Conservation (phyloP, 1,140 invertebrate genomes). For the Anastrepha obliqua region DNA sequence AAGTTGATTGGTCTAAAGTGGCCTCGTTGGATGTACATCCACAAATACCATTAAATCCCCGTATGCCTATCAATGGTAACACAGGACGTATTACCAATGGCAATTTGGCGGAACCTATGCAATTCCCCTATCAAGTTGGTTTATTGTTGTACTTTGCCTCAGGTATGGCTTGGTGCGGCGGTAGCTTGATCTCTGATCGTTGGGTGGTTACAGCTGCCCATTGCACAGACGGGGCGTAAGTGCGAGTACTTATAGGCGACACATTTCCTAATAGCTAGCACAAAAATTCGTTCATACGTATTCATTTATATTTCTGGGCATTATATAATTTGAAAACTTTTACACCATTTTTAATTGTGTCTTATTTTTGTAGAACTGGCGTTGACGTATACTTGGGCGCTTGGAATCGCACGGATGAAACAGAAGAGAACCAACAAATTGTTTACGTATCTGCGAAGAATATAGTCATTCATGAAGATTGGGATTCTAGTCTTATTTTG, state of each 20-base stretch:
- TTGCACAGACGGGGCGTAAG: constrained; percentile 57
- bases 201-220: constrained; percentile 68
- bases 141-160: constrained; percentile 59
- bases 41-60: neutral
- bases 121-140: constrained; percentile 70
- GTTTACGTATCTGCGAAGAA: constrained; percentile 59
- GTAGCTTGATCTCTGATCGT: constrained; percentile 65
- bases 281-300: no score
- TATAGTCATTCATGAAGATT: constrained; percentile 63
- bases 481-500: constrained; percentile 59
- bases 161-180: constrained; percentile 65
- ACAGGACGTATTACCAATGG: constrained; percentile 67
- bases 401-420: constrained; percentile 56
- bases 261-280: no score
- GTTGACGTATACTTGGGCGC: constrained; percentile 59
- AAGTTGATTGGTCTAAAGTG: constrained; percentile 17
- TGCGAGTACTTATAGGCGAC: neutral
- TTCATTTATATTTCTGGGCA: constrained; percentile 72
- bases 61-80: neutral
- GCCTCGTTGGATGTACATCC: neutral
- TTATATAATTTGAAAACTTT: neutral
- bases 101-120: constrained; percentile 59
- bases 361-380: constrained; percentile 56
- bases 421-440: constrained; percentile 63
- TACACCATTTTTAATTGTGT: neutral